A percentile compares a stretch with the other conserved stretches of the same genome.
Conservation (phyloP, 2,113 vertebrate species). For the Budorcas taxicolor region DNA sequence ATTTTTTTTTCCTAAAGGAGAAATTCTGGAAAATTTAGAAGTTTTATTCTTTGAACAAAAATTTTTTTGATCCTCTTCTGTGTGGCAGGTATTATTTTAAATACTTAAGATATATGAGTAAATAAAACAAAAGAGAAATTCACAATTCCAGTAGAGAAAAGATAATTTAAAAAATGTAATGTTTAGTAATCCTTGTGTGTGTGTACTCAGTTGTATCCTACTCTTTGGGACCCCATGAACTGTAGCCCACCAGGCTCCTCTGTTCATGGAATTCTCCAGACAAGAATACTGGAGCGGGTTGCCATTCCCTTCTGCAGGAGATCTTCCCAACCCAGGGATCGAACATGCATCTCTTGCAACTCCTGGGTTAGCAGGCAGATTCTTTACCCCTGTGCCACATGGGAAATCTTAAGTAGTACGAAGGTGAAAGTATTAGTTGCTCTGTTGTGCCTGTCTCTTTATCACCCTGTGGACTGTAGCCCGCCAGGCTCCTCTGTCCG, state of each 20-base stretch:
- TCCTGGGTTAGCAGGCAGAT: not conserved
- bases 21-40: not conserved
- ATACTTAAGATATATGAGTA: not conserved
- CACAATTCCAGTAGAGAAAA: not conserved
- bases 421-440: not conserved
- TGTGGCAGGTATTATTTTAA: not conserved
- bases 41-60: not conserved
- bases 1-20: not conserved
- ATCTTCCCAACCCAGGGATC: not conserved
- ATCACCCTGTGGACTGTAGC: not conserved
- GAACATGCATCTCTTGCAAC: not conserved
- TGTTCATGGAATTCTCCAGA: not conserved
- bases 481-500: not conserved
- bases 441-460: not conserved
- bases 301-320: not conserved
- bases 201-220: not conserved
- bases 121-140: not conserved
- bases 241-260: not conserved
- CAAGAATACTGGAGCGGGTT: not conserved
- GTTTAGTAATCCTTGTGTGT: not conserved
- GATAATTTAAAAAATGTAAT: not conserved
- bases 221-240: not conserved
- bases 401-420: not conserved
- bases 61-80: not conserved
- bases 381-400: not conserved